Base-by-base conservation (phyloP, 2,888 invertebrate species). In the Balanococcus diminutus region DNA sequence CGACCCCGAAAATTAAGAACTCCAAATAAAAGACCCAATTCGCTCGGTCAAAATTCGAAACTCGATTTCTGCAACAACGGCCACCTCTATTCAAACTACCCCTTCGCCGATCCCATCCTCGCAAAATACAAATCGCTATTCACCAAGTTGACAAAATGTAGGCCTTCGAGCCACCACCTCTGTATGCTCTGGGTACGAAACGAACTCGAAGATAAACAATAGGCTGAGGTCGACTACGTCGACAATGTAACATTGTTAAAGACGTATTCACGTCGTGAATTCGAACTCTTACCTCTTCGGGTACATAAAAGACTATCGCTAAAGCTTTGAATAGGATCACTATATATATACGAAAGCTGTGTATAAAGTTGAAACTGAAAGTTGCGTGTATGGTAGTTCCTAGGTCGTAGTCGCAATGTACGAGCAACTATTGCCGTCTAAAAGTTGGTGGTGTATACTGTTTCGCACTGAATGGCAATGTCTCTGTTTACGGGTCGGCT, bases 391-490 rank as follows among this genome's bases (percentile, higher is more conserved):
- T 51, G 4, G 51, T 9, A 5, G 51, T 51, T 6, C 36, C 36
- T 4, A 36, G n/a, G 8, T 36, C 36, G 36, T 36, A 6, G 51
- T n/a, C 4, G 4, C n/a, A 56, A 8, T 56, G 22, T 22, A 56
- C 19, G 14, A n/a, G 46, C 56, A 56, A 56, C 81, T 81, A 39
- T 81, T 81, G 81, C 56, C 82, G 14, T 82, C 82, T 46, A 82
- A 82, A 82, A 82, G 82, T 82, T 82, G 32, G 5, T 16, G 36
- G 16, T 79, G 46, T 82, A 31, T 56, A 56, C 51, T n/a, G n/a
- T 32, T 51, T 82, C 51, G 11, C 75, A 32, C 82, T 82, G 42
- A 82, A 82, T 51, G 82, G 82, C 82, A 82, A 56, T 82, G 82
- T 82, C 82, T 82, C 82, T 51, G 42, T 82, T 51, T 82, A 82